phyloP scores from a whole-genome alignment of 2,797 vertebrate species.

The Pteropus rufus region DNA sequence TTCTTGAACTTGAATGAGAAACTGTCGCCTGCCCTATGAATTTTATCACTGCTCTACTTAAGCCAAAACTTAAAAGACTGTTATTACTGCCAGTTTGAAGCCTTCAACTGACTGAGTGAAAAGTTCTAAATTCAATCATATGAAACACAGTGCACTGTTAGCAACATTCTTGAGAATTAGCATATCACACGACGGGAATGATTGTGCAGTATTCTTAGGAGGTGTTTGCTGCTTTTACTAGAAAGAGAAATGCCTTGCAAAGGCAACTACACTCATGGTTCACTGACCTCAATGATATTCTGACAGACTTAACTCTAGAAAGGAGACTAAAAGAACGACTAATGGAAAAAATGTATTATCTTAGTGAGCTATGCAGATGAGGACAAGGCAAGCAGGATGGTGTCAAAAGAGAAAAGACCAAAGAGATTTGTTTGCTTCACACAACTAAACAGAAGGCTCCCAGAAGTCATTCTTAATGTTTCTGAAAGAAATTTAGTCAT shows the following conservation, averaged over 20 bases:
- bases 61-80: slow-evolving; percentile 49
- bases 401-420: slow-evolving; percentile 53
- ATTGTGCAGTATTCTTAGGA: slow-evolving; percentile 32
- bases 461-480: neutral
- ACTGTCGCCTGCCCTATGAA: slow-evolving; percentile 27
- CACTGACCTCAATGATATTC: slow-evolving; percentile 22
- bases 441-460: neutral
- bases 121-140: slow-evolving; percentile 57
- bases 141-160: neutral
- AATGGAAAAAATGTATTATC: slow-evolving; percentile 30
- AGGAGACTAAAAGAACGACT: slow-evolving; percentile 10
- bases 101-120: slow-evolving; percentile 45
- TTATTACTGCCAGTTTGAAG: slow-evolving; percentile 56
- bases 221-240: slow-evolving; percentile 18
- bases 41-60: slow-evolving; percentile 41
- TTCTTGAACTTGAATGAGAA: slow-evolving; percentile 47
- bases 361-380: neutral
- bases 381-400: neutral
- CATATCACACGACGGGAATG: neutral
- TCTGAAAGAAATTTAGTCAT: slow-evolving; percentile 48
- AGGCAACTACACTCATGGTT: slow-evolving; percentile 50
- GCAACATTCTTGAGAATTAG: slow-evolving; percentile 62
- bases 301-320: slow-evolving; percentile 27
- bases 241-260: neutral
- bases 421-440: slow-evolving; percentile 1